Base-by-base conservation (phyloP, 1,140 invertebrate species). In the Drosophila kurseongensis region DNA sequence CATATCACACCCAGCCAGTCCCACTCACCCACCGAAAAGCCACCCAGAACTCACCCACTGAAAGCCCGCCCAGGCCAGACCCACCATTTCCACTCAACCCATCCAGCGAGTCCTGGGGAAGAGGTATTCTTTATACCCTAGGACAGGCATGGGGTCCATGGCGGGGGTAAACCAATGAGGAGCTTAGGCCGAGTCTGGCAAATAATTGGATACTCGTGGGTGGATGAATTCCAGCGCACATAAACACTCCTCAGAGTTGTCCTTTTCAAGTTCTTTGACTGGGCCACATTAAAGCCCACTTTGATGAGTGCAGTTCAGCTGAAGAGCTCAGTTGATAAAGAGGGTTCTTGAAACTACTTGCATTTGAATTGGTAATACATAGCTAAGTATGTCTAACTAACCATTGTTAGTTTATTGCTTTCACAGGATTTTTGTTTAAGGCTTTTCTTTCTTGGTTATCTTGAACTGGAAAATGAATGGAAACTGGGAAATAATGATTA, bases 1-100 rank as follows among this genome's bases (percentile, higher is more conserved):
- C 74, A 67, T 89, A 89, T 84, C 84, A 74, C 72, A 78, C 66
- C 68, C 84, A 77, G 45, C 47, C 84, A 83, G 63, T 48, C 72
- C 45, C 52, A 54, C 35, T 45, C 14, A 47, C 50, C 35, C 32
- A 59, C 44, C 16, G 55, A 65, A 32, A 32, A 23, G 23, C 23
- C 23, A 23, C 23, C 23, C 23, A 23, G 4, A 18, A 18, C 1
- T 4, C 32, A 47, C 56, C 41, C 45, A 44, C 48, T 32, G 29
- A 32, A 32, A 32, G 8, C 8, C 29, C 29, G 0, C 41, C 44
- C 41, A 9, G 14, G 16, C 18, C 18, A 45, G 8, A n/a, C 41
- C 44, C 18, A 23, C 23, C 23, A 23, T 23, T 23, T 23, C 23
- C 23, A 23, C 23, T 23, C 23, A 38, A 59, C 54, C 55, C 35